Evolutionary conservation across 2,888 invertebrate species (phyloP).

Genomic region (Aporophyla lueneburgensis): DNA sequence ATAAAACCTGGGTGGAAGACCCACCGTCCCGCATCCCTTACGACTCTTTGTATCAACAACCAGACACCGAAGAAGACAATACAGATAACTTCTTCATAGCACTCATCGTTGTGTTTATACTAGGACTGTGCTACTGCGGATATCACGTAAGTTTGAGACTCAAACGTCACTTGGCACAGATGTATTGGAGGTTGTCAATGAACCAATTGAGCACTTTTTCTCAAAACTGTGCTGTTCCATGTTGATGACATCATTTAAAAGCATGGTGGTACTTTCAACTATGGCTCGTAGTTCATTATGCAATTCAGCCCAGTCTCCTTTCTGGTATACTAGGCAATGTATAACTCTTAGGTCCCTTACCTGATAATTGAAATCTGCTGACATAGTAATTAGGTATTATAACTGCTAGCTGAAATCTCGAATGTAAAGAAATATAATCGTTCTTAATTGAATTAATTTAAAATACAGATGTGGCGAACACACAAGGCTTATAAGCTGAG

Average conservation of each 20-base stretch:
- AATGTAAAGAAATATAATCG: too few relatives aligned
- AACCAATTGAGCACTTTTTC: background rate
- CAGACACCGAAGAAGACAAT: constrained; percentile 94
- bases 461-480: constrained; percentile 92
- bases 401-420: too few relatives aligned
- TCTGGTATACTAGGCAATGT: background rate
- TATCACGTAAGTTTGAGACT: constrained; percentile 91
- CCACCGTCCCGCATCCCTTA: constrained; percentile 95
- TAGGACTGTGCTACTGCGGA: constrained; percentile 91
- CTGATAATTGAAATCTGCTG: background rate
- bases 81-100: constrained; percentile 95
- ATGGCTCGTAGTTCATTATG: background rate
- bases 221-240: background rate
- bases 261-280: background rate
- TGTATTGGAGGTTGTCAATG: too few relatives aligned
- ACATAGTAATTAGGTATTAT: too few relatives aligned
- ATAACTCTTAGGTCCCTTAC: background rate
- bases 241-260: background rate
- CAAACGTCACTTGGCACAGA: background rate
- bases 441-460: background rate
- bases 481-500: constrained; percentile 94
- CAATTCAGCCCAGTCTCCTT: background rate
- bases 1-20: constrained; percentile 96
- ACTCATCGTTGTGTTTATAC: constrained; percentile 93
- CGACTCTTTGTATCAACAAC: constrained; percentile 93